These are phyloP conservation scores for Pachyrhynchus sulphureomaculatus DNA, from an alignment of 1,140 invertebrate species.

Conservation along the genomic window DNA sequence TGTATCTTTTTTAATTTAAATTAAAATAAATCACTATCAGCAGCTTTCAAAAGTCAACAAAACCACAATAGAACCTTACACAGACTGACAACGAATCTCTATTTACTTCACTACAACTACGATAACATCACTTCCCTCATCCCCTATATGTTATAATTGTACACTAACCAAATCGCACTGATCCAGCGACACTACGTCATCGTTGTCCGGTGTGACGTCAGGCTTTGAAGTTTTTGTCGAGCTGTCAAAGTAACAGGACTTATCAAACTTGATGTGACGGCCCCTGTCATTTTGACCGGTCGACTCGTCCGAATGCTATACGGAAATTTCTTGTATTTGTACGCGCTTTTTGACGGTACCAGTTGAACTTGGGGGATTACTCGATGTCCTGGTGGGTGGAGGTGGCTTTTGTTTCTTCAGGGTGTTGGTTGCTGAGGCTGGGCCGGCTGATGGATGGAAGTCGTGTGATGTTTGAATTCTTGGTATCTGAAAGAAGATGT, in stretches of 20 bases:
- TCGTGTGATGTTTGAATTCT: constrained; percentile 5
- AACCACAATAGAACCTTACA: too few species aligned
- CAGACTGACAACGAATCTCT: not conserved
- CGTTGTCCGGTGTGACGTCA: constrained; percentile 41
- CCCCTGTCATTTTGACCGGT: constrained; percentile 7
- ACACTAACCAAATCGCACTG: constrained; percentile 48
- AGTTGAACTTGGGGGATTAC: constrained; percentile 16
- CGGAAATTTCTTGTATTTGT: constrained; percentile 67
- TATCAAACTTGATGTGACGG: constrained; percentile 20
- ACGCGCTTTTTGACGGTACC: constrained; percentile 64
- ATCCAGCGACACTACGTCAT: constrained; percentile 30
- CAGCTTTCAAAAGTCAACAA: too few species aligned
- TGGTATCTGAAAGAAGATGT: constrained; percentile 13
- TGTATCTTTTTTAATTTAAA: too few species aligned
- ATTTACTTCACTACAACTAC: constrained; percentile 13
- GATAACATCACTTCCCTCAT: constrained; percentile 16
- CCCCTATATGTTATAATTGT: constrained; percentile 43
- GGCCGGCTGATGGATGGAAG: constrained; percentile 10
- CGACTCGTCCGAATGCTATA: constrained; percentile 55
- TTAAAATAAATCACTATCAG: too few species aligned
- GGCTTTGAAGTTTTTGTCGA: constrained; percentile 28
- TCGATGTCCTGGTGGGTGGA: constrained; percentile 33
- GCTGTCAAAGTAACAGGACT: constrained; percentile 22
- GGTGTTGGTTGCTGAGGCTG: constrained; percentile 38
- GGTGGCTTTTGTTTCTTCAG: constrained; percentile 43